Percentiles rank a stretch among this genome's conserved stretches.
Evolutionary conservation across 2,797 vertebrate genomes (phyloP).

Genomic region (Poecilia picta): DNA sequence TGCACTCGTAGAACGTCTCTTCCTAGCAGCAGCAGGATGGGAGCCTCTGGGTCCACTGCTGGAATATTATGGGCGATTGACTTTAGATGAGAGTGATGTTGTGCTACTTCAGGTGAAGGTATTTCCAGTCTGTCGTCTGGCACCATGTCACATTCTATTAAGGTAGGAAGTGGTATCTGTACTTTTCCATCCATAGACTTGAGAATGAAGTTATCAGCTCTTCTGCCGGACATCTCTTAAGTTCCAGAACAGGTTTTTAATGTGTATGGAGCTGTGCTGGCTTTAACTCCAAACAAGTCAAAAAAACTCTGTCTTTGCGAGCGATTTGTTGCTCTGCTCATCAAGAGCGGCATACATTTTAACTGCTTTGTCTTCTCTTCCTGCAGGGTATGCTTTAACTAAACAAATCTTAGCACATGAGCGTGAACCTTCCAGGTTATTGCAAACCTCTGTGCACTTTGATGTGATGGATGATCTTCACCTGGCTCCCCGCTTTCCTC

Average conservation of each 20-base stretch:
- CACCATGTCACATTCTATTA: not conserved
- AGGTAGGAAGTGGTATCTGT: not conserved
- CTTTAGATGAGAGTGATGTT: slow-evolving; percentile 1
- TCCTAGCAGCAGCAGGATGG: too few species aligned
- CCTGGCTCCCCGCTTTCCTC: not conserved
- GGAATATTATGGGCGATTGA: not conserved
- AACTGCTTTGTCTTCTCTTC: not conserved
- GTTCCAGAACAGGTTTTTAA: too few species aligned
- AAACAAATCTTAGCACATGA: not conserved
- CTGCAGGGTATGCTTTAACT: not conserved
- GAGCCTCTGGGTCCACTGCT: not conserved
- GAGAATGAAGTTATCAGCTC: too few species aligned
- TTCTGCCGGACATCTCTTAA: too few species aligned
- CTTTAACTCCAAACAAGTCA: too few species aligned
- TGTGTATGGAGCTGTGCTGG: too few species aligned
- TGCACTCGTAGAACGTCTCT: too few species aligned
- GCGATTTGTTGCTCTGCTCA: too few species aligned
- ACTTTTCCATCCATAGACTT: not conserved
- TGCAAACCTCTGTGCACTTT: not conserved
- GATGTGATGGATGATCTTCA: not conserved
- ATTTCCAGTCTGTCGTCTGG: not conserved
- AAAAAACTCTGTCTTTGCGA: not conserved
- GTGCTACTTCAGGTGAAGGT: not conserved
- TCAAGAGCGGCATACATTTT: too few species aligned
- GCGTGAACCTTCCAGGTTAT: not conserved